phyloP scores from a whole-genome alignment of 2,797 vertebrate species.

The Xiphophorus birchmanni region DNA sequence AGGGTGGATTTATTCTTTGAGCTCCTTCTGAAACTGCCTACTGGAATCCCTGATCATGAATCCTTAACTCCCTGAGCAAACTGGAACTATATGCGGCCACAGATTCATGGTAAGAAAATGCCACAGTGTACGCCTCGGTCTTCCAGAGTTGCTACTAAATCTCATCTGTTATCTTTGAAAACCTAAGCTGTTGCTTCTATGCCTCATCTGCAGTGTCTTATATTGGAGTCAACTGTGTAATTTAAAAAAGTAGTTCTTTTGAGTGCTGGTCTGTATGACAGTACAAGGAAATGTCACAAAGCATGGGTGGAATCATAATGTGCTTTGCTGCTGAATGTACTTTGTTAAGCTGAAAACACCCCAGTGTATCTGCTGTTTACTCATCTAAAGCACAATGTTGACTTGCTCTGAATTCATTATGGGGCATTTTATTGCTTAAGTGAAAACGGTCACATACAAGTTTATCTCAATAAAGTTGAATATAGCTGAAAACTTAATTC shows the following conservation, averaged over 20 bases:
- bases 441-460: not conserved
- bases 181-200: constrained; percentile 56
- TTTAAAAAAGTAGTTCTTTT: constrained; percentile 38
- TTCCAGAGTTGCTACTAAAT: constrained; percentile 56
- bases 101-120: constrained; percentile 68
- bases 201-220: constrained; percentile 57
- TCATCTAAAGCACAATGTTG: constrained; percentile 2
- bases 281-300: constrained; percentile 27
- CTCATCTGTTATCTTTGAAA: constrained; percentile 64
- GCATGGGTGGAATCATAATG: constrained; percentile 38
- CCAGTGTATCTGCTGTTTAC: not conserved
- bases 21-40: constrained; percentile 43
- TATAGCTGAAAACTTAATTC: not conserved
- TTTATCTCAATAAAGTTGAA: not conserved
- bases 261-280: constrained; percentile 19
- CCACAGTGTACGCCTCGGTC: constrained; percentile 47
- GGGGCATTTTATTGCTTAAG: not conserved
- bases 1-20: constrained; percentile 37
- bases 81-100: constrained; percentile 62
- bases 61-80: constrained; percentile 69
- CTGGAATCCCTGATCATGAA: constrained; percentile 67
- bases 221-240: constrained; percentile 42
- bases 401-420: not conserved
- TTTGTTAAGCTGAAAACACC: constrained; percentile 4
- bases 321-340: constrained; percentile 1